A percentile compares a stretch with the other conserved stretches of the same genome.
Conservation (phyloP, 2,888 invertebrate species). For the Caenorhabditis sulstoni region DNA sequence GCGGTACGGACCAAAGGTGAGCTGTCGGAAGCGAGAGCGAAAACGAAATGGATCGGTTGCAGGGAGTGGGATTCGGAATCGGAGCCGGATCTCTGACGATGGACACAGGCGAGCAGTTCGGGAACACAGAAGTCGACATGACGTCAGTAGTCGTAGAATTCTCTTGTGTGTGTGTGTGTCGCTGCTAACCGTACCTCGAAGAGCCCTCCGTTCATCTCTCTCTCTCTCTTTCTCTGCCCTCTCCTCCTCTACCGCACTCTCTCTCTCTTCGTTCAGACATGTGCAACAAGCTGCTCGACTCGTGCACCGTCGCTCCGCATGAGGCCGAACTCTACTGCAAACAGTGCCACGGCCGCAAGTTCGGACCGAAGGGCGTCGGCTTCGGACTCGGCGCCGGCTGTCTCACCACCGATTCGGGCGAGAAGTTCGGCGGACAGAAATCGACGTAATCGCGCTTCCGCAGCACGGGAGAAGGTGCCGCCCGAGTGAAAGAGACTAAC, state of each 20-base stretch:
- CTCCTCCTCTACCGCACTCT: neutral
- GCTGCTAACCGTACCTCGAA: constrained; percentile 19
- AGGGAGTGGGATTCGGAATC: constrained; percentile 97
- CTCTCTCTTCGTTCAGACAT: constrained; percentile 83
- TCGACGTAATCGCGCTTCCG: constrained; percentile 41
- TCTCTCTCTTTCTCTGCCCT: neutral
- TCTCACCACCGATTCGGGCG: constrained; percentile 95
- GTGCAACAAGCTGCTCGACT: constrained; percentile 94
- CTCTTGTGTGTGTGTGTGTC: constrained; percentile 15
- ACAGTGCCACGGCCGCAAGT: constrained; percentile 95
- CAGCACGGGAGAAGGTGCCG: constrained; percentile 32
- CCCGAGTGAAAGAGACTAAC: constrained; percentile 7
- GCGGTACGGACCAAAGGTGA: constrained; percentile 87
- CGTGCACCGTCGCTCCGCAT: constrained; percentile 95
- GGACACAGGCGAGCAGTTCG: constrained; percentile 94
- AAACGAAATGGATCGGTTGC: constrained; percentile 11
- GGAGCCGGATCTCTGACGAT: constrained; percentile 97
- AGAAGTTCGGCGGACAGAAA: constrained; percentile 86
- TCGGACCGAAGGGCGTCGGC: constrained; percentile 96
- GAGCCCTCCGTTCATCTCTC: neutral
- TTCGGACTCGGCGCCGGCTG: constrained; percentile 98
- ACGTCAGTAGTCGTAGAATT: constrained; percentile 72
- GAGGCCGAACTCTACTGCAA: constrained; percentile 95
- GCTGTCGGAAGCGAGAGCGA: neutral
- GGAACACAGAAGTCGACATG: constrained; percentile 81